Conservation (phyloP, 2,113 vertebrate species). For the Oreocharis arfaki region DNA sequence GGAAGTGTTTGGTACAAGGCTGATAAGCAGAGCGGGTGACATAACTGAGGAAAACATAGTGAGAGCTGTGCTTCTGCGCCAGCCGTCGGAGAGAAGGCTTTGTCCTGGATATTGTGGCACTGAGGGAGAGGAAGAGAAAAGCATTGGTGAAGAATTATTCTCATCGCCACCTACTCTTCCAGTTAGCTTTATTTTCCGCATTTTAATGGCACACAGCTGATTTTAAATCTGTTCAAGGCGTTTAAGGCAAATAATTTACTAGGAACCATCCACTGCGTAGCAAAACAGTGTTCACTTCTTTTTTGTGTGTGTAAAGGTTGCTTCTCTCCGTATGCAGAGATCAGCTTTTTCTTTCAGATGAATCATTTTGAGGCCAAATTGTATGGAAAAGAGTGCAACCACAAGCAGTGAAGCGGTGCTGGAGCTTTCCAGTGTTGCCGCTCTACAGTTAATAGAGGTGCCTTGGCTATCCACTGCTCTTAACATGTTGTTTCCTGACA, state of each 20-base stretch:
- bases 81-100: background rate
- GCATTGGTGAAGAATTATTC: accelerated
- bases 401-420: background rate
- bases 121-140: no score
- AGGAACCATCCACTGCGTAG: background rate
- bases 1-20: background rate
- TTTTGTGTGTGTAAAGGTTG: background rate
- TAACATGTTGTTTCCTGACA: background rate
- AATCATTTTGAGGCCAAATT: background rate
- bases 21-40: background rate
- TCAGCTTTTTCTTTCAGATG: background rate
- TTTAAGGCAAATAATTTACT: background rate
- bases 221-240: background rate
- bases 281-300: background rate
- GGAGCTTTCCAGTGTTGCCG: background rate
- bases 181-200: background rate
- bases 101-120: accelerated
- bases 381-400: background rate
- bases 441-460: background rate
- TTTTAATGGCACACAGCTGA: background rate
- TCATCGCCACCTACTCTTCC: background rate
- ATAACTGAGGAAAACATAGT: accelerated
- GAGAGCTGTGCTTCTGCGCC: accelerated
- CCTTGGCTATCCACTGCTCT: background rate
- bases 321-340: background rate